Evolutionary conservation across 2,888 invertebrate species (phyloP).

Genomic region (Xanthorhoe designata): DNA sequence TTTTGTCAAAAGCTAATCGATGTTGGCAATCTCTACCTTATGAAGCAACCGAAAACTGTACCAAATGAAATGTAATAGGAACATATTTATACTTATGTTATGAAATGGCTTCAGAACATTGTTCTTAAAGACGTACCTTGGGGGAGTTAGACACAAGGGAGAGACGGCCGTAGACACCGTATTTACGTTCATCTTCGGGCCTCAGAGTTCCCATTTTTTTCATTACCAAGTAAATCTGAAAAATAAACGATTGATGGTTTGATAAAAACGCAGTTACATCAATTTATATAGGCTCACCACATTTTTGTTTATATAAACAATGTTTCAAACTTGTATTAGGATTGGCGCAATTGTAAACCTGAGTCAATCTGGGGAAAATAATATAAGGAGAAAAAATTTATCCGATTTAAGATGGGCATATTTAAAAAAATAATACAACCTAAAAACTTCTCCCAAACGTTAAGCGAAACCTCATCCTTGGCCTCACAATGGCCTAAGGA

Average conservation of each 20-base stretch:
- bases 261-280: too few species aligned
- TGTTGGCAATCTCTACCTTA: background rate
- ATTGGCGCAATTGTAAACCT: too few species aligned
- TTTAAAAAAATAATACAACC: too few species aligned
- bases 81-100: slow-evolving; percentile 16
- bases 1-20: background rate
- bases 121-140: slow-evolving; percentile 60
- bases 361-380: too few species aligned
- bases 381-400: too few species aligned
- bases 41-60: slow-evolving; percentile 1
- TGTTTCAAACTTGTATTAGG: too few species aligned
- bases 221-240: slow-evolving; percentile 87
- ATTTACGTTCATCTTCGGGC: slow-evolving; percentile 88
- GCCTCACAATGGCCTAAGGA: too few species aligned
- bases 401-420: too few species aligned
- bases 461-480: too few species aligned
- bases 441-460: too few species aligned
- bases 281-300: too few species aligned
- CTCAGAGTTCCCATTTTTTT: slow-evolving; percentile 88
- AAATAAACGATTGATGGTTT: slow-evolving; percentile 7
- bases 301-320: too few species aligned
- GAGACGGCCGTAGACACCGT: slow-evolving; percentile 85
- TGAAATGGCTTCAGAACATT: slow-evolving; percentile 68
- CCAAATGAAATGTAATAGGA: slow-evolving; percentile 24
- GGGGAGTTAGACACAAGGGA: slow-evolving; percentile 71